phyloP scores from a whole-genome alignment of 2,797 vertebrate species.

The Nannoperca obscura region DNA sequence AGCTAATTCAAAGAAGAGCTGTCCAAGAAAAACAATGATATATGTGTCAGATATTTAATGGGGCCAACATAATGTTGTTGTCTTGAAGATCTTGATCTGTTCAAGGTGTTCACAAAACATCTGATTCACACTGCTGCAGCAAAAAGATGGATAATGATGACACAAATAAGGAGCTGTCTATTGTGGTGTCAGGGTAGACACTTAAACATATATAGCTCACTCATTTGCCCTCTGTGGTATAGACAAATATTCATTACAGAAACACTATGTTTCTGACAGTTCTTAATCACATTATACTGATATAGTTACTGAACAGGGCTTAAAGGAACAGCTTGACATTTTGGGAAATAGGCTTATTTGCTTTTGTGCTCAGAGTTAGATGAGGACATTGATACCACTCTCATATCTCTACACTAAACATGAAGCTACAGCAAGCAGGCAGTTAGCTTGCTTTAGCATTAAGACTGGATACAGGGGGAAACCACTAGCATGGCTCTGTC shows the following conservation, averaged over 20 bases:
- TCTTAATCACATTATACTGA: background rate
- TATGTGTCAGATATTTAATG: constrained; percentile 6
- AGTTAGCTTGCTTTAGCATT: background rate
- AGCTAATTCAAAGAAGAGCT: constrained; percentile 10
- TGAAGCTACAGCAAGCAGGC: background rate
- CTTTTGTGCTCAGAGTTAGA: background rate
- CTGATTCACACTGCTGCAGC: background rate
- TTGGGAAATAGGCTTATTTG: background rate
- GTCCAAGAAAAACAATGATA: constrained; percentile 1
- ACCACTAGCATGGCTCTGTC: background rate
- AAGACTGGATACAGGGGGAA: background rate
- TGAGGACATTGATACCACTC: background rate
- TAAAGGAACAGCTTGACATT: no score
- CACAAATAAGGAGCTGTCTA: background rate
- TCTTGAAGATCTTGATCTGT: background rate
- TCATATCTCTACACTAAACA: background rate
- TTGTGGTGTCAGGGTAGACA: background rate
- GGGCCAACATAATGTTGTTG: background rate
- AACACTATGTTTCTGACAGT: background rate
- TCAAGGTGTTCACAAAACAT: background rate
- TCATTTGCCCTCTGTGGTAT: background rate
- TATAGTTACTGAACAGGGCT: background rate
- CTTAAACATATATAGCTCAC: background rate
- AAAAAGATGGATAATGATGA: constrained; percentile 1
- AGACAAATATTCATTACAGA: background rate